These are phyloP conservation scores for Darevskia nairensis DNA, from an alignment of 2,797 vertebrate species.

Conservation along the genomic window DNA sequence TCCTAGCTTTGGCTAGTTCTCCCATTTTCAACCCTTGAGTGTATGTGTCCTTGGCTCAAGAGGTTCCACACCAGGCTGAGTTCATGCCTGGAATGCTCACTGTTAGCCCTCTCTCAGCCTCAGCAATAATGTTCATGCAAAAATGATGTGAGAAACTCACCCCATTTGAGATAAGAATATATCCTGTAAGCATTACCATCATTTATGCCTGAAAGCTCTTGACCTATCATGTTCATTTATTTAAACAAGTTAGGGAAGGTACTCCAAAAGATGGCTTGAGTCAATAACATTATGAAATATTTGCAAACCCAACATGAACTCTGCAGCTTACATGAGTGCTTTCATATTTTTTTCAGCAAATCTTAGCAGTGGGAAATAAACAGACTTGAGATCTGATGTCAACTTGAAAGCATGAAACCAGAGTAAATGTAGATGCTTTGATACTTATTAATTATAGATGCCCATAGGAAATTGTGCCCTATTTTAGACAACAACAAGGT, in stretches of 20 bases:
- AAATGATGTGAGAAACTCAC: too few relatives aligned
- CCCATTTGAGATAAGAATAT: not conserved
- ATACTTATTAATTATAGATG: constrained; percentile 15
- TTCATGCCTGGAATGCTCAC: not conserved
- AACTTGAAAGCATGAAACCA: not conserved
- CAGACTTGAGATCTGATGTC: not conserved
- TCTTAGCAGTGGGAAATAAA: not conserved
- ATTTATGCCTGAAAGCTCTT: not conserved
- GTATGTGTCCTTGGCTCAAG: not conserved
- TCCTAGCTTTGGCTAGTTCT: not conserved
- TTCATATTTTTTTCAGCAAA: constrained; percentile 3
- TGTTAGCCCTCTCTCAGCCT: too few relatives aligned
- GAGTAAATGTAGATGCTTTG: not conserved
- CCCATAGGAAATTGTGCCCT: not conserved
- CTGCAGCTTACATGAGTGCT: not conserved
- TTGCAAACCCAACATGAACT: not conserved
- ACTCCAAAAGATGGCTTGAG: not conserved
- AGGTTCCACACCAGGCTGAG: not conserved
- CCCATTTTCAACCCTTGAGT: not conserved
- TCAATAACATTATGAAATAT: constrained; percentile 1
- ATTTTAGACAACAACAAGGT: constrained; percentile 6
- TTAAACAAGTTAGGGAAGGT: not conserved
- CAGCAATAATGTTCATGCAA: not conserved
- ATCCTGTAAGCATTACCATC: not conserved
- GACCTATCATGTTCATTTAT: constrained; percentile 11